phyloP scores from a whole-genome alignment of 2,113 vertebrate genomes.

The Silurus asotus region DNA sequence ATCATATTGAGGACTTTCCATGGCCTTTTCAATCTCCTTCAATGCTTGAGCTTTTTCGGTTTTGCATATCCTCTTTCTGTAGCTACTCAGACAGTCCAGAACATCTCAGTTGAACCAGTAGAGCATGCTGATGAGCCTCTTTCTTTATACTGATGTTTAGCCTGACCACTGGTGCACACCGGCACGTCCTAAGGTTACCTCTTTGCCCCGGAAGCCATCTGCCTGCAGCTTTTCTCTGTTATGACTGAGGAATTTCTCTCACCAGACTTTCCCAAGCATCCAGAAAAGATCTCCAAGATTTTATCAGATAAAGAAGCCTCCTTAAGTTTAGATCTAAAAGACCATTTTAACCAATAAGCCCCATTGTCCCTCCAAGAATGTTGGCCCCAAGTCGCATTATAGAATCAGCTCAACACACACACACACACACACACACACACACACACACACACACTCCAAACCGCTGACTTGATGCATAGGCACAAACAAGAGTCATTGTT shows the following conservation, averaged over 20 bases:
- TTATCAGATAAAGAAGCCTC: not conserved
- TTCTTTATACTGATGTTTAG: not conserved
- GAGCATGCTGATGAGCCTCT: not conserved
- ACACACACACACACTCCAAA: not conserved
- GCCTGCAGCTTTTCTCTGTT: not conserved
- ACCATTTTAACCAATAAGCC: not conserved
- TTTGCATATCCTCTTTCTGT: not conserved
- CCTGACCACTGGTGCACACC: not conserved
- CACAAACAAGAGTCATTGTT: not conserved
- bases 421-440: too few species aligned
- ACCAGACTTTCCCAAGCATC: not conserved
- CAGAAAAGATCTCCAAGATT: not conserved
- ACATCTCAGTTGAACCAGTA: constrained; percentile 1
- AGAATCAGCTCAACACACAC: not conserved
- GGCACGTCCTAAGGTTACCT: not conserved
- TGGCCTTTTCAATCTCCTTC: not conserved
- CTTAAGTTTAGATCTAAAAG: not conserved
- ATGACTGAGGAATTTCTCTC: not conserved
- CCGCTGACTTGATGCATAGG: not conserved
- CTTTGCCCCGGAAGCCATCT: not conserved
- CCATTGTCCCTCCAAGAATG: not conserved
- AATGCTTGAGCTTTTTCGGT: not conserved
- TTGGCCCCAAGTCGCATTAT: not conserved
- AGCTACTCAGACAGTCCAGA: not conserved
- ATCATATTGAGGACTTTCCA: not conserved